Conservation (phyloP, 1,140 invertebrate species). For the Drosophila oshimai region DNA sequence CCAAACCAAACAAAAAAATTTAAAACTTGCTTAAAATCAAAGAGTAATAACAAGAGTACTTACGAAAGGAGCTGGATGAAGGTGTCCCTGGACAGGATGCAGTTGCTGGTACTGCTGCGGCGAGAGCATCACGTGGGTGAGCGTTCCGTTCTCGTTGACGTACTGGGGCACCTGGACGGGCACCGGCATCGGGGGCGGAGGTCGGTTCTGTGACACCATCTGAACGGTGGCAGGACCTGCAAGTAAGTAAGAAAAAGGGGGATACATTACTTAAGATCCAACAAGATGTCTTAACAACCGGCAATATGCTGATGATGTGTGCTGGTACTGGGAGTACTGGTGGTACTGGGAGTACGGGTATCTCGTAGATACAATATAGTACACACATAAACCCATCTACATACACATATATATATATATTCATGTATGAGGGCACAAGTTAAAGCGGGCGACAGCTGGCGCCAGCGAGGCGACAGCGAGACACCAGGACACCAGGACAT, state of each 20-base stretch:
- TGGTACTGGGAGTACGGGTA: background rate
- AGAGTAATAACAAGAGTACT: slow-evolving; percentile 38
- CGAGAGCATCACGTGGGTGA: slow-evolving; percentile 93
- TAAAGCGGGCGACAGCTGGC: slow-evolving; percentile 51
- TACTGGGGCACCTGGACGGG: slow-evolving; percentile 95
- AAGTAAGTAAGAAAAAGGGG: slow-evolving; percentile 42
- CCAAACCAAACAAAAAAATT: too few relatives aligned
- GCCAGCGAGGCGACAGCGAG: slow-evolving; percentile 59
- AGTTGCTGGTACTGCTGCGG: slow-evolving; percentile 87
- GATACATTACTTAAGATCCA: slow-evolving; percentile 22
- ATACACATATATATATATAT: background rate
- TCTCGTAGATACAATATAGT: slow-evolving; percentile 11
- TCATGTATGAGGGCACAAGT: slow-evolving; percentile 25
- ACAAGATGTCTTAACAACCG: slow-evolving; percentile 18
- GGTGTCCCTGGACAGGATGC: slow-evolving; percentile 83
- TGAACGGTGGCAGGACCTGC: slow-evolving; percentile 89
- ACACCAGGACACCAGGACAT: slow-evolving; percentile 12
- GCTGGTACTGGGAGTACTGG: too few relatives aligned
- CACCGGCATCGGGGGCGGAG: slow-evolving; percentile 93
- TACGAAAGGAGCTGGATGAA: slow-evolving; percentile 80
- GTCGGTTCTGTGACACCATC: slow-evolving; percentile 91
- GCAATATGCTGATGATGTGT: slow-evolving; percentile 50
- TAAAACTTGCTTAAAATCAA: background rate
- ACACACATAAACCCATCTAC: background rate
- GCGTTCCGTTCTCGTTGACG: slow-evolving; percentile 92